These are phyloP conservation scores for Cheilosia vulpina DNA, from an alignment of 2,888 invertebrate species.

Conservation along the genomic window DNA sequence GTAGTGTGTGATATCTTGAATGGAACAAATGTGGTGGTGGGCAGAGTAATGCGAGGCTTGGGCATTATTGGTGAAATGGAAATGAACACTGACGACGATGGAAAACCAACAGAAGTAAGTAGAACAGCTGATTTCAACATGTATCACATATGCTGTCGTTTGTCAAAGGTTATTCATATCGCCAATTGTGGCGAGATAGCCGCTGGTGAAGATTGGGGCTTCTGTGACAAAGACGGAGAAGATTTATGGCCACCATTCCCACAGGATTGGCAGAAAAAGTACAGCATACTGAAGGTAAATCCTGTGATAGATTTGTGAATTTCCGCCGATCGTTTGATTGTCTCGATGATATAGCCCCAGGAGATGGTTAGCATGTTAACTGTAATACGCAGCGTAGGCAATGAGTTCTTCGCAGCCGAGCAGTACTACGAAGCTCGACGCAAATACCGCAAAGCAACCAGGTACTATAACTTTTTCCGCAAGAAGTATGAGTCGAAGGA, in stretches of 20 bases:
- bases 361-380: conserved; percentile 85
- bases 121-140: neutral
- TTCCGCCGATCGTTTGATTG: neutral
- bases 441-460: conserved; percentile 91
- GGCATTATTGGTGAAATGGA: conserved; percentile 90
- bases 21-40: conserved; percentile 92
- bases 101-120: conserved; percentile 85
- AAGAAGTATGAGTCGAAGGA: conserved; percentile 79
- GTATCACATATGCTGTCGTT: neutral
- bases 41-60: conserved; percentile 90
- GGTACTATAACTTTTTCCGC: conserved; percentile 86
- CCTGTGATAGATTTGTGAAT: neutral
- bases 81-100: conserved; percentile 85
- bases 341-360: conserved; percentile 82
- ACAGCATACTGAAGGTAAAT: conserved; percentile 77
- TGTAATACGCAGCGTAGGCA: conserved; percentile 89
- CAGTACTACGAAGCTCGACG: conserved; percentile 87
- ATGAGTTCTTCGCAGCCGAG: conserved; percentile 86
- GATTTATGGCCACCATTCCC: conserved; percentile 91
- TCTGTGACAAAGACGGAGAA: conserved; percentile 88
- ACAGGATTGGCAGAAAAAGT: conserved; percentile 86
- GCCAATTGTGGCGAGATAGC: conserved; percentile 89
- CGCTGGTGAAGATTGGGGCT: conserved; percentile 86
- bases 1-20: conserved; percentile 91
- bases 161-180: conserved; percentile 87